Evolutionary conservation across 2,797 vertebrate species (phyloP), one percentile per base, ranked within the genome.

Genomic region (Phalanger gymnotis): DNA sequence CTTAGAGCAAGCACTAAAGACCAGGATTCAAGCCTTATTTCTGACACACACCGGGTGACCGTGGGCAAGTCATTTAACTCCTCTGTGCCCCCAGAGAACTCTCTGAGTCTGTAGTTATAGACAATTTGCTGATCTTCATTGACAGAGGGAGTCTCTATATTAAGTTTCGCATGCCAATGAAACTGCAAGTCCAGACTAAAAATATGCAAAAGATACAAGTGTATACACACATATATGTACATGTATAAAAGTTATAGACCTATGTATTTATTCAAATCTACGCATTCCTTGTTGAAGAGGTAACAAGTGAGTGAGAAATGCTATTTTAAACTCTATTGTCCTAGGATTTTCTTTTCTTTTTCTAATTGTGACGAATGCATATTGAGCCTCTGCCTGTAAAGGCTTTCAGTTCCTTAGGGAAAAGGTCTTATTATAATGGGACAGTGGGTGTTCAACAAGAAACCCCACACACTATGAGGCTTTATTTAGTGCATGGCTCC

Each of bases 361-460:
- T 96, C n/a, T 91, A 93, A 56, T 66, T 93, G 12, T 92, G 19
- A 93, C 94, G 61, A 1, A 56, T 87, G 4, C 0, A 57, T 57
- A 66, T 91, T 94, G 73, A 94, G 91, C 91, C 28, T 90, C 25
- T 52, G 19, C 52, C 40, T 96, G 95, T 22, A 93, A 91, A 89
- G 0, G 51, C 34, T 54, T 94, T 94, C 9, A 51, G 47, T 93
- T 92, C 10, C 31, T 95, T 96, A 90, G 27, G 91, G 55, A 96
- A 93, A 94, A 56, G 52, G 31, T 54, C 52, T 53, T 95, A 91
- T 96, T 95, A 91, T 93, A 91, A 96, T 89, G 90, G 87, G 61
- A 55, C 89, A 58, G 27, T 93, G 73, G 6, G 19, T 19, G 16
- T 92, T 91, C 93, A 47, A 55, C n/a, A 95, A 90, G 94, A 93